Base-by-base conservation (phyloP, 1,140 invertebrate species). In the Leptinotarsa texana region DNA sequence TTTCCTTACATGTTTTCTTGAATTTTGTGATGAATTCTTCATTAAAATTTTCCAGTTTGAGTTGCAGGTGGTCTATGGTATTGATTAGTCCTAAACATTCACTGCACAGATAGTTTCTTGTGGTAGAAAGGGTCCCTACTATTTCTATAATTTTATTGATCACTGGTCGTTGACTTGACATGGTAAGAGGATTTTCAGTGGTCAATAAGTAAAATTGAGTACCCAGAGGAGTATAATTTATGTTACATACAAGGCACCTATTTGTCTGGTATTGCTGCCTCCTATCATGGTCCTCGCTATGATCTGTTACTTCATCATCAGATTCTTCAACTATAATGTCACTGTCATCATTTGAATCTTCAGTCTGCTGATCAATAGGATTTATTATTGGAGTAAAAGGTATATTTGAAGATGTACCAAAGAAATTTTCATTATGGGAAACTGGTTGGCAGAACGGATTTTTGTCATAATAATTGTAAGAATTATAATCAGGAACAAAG, bases 281-380 rank as follows among this genome's bases (percentile, higher is more conserved):
- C 74, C 72, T 76, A 22, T 77, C 75, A 57, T 72, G 48, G 63
- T 82, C 74, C 63, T 83, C 82, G 71, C 78, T 78, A 57, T 73
- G 74, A 13, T 80, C 78, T 21, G 75, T 62, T 33, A 75, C 57
- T 67, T 82, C 80, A 6, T 81, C 81, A 77, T 83, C 82, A 0
- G 82, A 82, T 73, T 84, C 83, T 79, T 84, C 83, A 13, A 84
- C 83, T 42, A 84, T 76, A 42, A 84, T 84, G 72, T 84, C 83
- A 79, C 83, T 84, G 63, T 82, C 82, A 61, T 80, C 82, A 72
- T 80, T 80, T 49, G 74, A 78, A 63, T 66, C 79, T 69, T 82
- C 80, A 17, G 71, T 79, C 62, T 77, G 73, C 73, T 82, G 76
- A 61, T 78, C 78, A 21, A 79, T 66, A 72, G 63, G 17, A 22